Percentiles rank a stretch among this genome's conserved stretches.
phyloP scores from a whole-genome alignment of 2,113 vertebrate species.

The Oreochromis niloticus region DNA sequence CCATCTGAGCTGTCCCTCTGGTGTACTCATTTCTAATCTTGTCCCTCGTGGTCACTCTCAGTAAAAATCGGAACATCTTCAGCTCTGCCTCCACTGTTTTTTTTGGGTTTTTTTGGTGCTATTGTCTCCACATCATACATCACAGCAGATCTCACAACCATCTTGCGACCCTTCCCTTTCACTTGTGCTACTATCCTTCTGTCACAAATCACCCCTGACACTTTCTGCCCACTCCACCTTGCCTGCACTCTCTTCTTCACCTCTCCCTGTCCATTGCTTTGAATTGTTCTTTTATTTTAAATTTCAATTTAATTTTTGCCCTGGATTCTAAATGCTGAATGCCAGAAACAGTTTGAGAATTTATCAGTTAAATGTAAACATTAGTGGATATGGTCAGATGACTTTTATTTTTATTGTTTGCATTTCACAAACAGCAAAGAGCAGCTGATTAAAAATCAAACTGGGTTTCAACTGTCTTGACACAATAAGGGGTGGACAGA shows the following conservation, averaged over 20 bases:
- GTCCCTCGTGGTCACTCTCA: neutral
- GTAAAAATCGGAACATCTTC: neutral
- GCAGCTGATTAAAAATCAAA: neutral
- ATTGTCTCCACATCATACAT: neutral
- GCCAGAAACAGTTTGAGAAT: neutral
- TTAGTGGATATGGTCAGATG: neutral
- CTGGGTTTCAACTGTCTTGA: neutral
- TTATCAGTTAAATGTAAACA: neutral
- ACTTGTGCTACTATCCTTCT: neutral
- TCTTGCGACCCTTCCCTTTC: neutral
- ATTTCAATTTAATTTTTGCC: neutral
- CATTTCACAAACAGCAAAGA: neutral
- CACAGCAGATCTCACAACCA: neutral
- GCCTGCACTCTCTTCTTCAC: neutral
- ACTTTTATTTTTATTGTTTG: neutral
- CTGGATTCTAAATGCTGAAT: neutral
- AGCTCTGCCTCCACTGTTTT: neutral
- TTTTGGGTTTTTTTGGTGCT: neutral
- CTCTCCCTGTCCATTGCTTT: neutral
- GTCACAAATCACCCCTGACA: neutral
- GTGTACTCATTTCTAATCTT: neutral
- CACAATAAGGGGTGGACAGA: neutral
- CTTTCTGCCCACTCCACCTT: neutral
- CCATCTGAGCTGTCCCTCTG: neutral
- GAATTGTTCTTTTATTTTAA: neutral